These are phyloP conservation scores for Todus mexicanus DNA, from an alignment of 2,797 vertebrate genomes.

Conservation along the genomic window DNA sequence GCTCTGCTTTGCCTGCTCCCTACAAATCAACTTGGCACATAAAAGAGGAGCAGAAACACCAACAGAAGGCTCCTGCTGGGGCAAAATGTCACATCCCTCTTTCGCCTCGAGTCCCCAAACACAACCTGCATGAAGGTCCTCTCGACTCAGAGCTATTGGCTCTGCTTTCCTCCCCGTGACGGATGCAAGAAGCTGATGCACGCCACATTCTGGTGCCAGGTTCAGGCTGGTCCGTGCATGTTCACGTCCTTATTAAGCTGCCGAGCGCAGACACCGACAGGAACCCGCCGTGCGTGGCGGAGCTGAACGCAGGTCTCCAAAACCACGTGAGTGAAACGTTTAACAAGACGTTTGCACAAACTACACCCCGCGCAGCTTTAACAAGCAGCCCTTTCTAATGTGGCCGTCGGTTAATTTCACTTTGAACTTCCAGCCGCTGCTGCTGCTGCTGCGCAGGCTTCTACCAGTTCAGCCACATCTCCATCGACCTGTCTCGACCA, in stretches of 20 bases:
- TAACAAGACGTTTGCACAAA: too few relatives aligned
- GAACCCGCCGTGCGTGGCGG: rapidly evolving
- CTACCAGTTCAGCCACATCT: neutral
- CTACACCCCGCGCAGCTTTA: neutral
- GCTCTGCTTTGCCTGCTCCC: neutral
- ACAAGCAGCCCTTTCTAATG: neutral
- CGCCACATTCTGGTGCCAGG: rapidly evolving
- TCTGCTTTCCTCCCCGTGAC: too few relatives aligned
- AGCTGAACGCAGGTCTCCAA: neutral
- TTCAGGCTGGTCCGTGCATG: neutral
- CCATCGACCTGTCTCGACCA: neutral
- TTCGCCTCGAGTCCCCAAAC: neutral
- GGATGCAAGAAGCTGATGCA: neutral
- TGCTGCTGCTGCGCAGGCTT: neutral
- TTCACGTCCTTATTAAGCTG: neutral
- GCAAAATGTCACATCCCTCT: neutral
- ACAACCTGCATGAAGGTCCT: neutral
- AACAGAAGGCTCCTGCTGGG: neutral
- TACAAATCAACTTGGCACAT: neutral
- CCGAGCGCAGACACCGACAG: neutral
- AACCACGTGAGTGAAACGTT: neutral
- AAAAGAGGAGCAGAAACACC: neutral
- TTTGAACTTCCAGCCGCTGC: neutral
- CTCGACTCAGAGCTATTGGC: rapidly evolving
- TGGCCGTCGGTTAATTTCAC: neutral